phyloP scores from a whole-genome alignment of 2,113 vertebrate genomes.

The Pyrgilauda ruficollis region DNA sequence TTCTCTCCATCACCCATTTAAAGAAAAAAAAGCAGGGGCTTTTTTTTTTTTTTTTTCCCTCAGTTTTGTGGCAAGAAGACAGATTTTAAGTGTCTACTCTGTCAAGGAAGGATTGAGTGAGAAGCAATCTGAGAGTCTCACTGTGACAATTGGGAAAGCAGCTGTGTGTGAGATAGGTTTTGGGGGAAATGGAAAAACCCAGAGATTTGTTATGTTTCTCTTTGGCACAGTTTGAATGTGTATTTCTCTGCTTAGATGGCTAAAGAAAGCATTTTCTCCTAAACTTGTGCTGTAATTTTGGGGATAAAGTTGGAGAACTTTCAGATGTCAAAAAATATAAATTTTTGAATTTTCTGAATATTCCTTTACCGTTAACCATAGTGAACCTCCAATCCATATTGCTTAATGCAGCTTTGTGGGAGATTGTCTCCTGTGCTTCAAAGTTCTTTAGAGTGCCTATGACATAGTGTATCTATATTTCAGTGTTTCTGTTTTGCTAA shows the following conservation, averaged over 20 bases:
- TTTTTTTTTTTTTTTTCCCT: not conserved
- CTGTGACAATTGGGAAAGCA: not conserved
- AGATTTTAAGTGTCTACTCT: not conserved
- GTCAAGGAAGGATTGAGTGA: not conserved
- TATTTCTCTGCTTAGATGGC: rapidly evolving
- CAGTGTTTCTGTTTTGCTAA: not conserved
- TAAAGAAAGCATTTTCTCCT: not conserved
- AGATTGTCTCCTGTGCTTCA: not conserved
- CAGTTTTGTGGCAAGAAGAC: not conserved
- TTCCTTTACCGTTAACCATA: not conserved
- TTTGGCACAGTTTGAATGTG: not conserved
- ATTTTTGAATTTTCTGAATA: not conserved
- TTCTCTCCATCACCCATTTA: not conserved
- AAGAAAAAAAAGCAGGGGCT: rapidly evolving
- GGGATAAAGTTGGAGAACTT: not conserved
- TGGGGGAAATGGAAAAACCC: not conserved
- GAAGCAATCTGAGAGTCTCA: not conserved
- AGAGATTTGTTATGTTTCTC: not conserved
- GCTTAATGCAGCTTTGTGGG: not conserved
- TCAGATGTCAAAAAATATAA: not conserved
- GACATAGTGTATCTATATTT: not conserved
- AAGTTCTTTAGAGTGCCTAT: not conserved
- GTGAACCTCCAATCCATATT: not conserved
- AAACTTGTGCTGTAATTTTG: not conserved
- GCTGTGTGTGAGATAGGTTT: not conserved